Evolutionary conservation across 2,888 invertebrate species (phyloP).

Genomic region (Hyposoter dolosus): DNA sequence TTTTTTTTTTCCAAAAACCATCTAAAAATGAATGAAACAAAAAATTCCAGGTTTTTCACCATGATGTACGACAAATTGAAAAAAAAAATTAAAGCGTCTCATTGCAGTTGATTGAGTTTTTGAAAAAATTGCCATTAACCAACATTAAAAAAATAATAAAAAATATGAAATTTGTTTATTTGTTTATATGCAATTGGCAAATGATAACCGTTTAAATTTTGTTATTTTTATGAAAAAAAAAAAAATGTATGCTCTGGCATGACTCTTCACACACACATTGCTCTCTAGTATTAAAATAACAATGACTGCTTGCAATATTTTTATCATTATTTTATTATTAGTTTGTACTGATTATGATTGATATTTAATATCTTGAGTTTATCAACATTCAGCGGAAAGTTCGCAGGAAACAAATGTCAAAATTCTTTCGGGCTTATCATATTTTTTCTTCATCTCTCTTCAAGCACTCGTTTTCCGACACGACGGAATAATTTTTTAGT

Average conservation of each 20-base stretch:
- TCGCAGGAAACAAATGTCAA: not conserved
- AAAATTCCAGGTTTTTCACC: not conserved
- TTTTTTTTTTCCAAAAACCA: not conserved
- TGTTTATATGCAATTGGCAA: no score
- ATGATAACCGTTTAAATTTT: not conserved
- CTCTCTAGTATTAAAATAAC: no score
- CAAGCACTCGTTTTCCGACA: constrained; percentile 24
- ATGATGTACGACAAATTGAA: no score
- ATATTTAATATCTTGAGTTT: not conserved
- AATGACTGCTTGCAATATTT: no score
- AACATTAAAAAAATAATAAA: no score
- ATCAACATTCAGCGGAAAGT: not conserved
- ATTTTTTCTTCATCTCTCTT: constrained; percentile 14
- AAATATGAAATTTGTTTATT: no score
- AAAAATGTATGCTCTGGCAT: no score
- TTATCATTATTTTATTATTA: not conserved
- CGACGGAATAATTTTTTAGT: constrained; percentile 65
- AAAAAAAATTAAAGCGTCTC: no score
- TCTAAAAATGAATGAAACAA: not conserved
- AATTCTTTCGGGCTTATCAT: constrained; percentile 1
- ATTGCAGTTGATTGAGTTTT: no score
- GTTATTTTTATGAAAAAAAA: not conserved
- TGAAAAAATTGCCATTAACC: no score
- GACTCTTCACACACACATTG: no score
- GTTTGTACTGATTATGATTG: not conserved